Evolutionary conservation across 1,140 invertebrate genomes (phyloP), one percentile per base, ranked within the genome.

Genomic region (Drosophila trapezifrons): DNA sequence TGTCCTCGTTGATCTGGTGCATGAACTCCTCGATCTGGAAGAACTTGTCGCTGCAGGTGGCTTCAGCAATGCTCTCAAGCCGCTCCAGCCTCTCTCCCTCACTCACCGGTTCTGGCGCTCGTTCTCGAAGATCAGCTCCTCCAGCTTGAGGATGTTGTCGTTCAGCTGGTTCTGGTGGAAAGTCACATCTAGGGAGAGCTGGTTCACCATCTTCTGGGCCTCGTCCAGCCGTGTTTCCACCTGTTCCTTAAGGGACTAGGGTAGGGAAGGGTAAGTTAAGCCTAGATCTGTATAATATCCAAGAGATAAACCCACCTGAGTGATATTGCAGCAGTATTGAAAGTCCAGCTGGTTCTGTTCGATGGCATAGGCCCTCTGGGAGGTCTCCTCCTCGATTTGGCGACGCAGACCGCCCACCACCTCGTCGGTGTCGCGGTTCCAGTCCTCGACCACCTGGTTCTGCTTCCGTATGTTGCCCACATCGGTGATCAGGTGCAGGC

Each of bases 371-470:
- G 32, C 52, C 1, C 89, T 60, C 27, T 83, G 80, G 0, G 69
- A 46, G 7, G 64, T 35, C 45, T 92, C 91, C 45, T 86, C 78
- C 9, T 89, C 75, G n/a, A 91, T 42, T n/a, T 80, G 76, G 1
- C 74, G 60, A 0, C 89, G 75, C 12, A 92, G 27, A 0, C 67
- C 67, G 0, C 25, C 67, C 2, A 92, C 13, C 6, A 37, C 56
- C 15, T 92, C 83, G n/a, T 91, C 84, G 1, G 90, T 85, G n/a
- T 77, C 77, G 0, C 79, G 60, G 13, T 81, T 90, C 91, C 91
- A 92, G 18, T 92, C 91, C 62, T 92, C 91, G 2, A 85, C 81
- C 3, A 92, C 79, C 32, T 92, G 91, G 54, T 92, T 92, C 49
- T 92, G 80, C 67, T 92, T 92, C 2, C 91, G 75, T 15, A 92